Percentiles rank a stretch among this genome's conserved stretches.
Evolutionary conservation across 2,888 invertebrate genomes (phyloP).

Genomic region (Chydorus sphaericus): DNA sequence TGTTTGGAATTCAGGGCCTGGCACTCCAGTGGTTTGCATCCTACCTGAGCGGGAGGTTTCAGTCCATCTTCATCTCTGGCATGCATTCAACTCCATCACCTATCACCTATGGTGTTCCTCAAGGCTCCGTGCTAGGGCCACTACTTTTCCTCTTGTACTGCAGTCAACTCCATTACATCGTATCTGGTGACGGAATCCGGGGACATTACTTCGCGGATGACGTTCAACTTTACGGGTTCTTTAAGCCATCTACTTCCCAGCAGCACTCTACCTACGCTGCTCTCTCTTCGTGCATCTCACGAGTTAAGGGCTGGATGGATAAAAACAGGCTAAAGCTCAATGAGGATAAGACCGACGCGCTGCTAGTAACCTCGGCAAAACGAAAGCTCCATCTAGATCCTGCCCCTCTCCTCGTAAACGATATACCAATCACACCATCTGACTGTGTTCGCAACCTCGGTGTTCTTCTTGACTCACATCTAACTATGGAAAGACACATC

Average conservation of each 20-base stretch:
- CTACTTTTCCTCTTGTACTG: neutral
- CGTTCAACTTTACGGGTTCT: neutral
- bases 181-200: neutral
- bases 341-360: neutral
- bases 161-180: neutral
- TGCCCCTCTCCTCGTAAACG: too few relatives aligned
- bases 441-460: too few relatives aligned
- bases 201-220: neutral
- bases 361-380: neutral
- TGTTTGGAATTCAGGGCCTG: neutral
- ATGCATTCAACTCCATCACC: neutral
- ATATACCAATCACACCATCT: too few relatives aligned
- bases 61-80: neutral
- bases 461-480: neutral
- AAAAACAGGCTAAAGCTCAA: neutral
- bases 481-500: neutral
- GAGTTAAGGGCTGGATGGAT: neutral
- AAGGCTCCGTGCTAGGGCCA: neutral
- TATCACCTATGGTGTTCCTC: neutral
- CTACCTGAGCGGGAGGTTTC: neutral
- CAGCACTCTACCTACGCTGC: neutral
- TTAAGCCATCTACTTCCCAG: neutral
- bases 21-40: neutral
- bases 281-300: neutral
- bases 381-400: too few relatives aligned